A percentile compares a stretch with the other conserved stretches of the same genome.
Conservation (phyloP, 2,797 vertebrate genomes). For the Valencia hispanica region DNA sequence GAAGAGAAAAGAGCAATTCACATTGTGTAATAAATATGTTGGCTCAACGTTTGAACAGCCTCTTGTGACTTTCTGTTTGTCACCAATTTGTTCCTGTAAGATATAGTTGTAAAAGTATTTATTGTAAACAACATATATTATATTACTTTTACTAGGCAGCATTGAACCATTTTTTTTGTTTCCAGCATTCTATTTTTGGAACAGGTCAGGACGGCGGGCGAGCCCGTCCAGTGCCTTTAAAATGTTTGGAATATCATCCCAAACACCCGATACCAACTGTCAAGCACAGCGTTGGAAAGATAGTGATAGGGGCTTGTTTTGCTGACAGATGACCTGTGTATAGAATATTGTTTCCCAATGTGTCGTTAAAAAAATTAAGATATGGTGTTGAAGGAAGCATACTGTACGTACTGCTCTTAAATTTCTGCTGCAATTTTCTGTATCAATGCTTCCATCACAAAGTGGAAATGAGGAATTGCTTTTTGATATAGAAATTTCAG, state of each 20-base stretch:
- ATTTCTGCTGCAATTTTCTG: too few relatives aligned
- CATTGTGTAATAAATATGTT: constrained; percentile 5
- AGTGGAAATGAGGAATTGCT: too few relatives aligned
- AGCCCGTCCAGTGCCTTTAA: background rate
- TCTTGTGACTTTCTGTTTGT: background rate
- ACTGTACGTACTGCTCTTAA: too few relatives aligned
- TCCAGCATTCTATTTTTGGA: background rate
- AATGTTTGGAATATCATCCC: background rate
- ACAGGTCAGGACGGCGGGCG: background rate
- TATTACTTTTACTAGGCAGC: background rate
- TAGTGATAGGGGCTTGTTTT: background rate
- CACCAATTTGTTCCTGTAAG: background rate
- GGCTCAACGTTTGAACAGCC: background rate
- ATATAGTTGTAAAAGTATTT: background rate
- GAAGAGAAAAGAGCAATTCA: constrained; percentile 2
- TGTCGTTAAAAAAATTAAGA: too few relatives aligned
- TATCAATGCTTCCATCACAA: too few relatives aligned
- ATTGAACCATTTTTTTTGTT: background rate
- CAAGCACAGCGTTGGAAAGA: background rate
- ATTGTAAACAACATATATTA: background rate
- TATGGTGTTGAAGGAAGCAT: too few relatives aligned
- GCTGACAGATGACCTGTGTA: background rate
- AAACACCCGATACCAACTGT: background rate
- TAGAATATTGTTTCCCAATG: background rate
- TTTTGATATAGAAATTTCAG: too few relatives aligned